Base-by-base conservation (phyloP, 2,797 vertebrate genomes). In the Trichosurus vulpecula region DNA sequence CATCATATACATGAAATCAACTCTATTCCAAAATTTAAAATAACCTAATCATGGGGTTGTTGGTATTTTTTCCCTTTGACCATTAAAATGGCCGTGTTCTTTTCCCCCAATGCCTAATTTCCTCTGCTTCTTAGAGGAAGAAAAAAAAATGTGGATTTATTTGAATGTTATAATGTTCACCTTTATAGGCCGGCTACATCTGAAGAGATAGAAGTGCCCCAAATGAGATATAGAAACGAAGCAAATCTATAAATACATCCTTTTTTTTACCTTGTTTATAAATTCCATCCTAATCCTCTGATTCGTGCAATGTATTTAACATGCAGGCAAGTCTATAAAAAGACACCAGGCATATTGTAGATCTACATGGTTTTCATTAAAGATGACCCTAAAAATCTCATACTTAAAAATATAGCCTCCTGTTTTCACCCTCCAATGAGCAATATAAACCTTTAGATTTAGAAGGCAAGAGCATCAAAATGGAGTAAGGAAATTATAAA, bases 11-110 rank as follows among this genome's bases (percentile, higher is more conserved):
- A 93, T 52, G n/a, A 94, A 95, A 96, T 74, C 93, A 95, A 55
- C 91, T 61, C 90, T 95, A 97, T 96, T 96, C 95, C 96, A 95
- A 96, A 97, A 92, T 35, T 97, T 96, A 97, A 97, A 97, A 96
- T 94, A 94, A 91, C 55, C 90, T 54, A 90, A 74, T 96, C n/a
- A 35, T 95, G 89, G 90, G 92, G 95, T 57, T n/a, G 10, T 41
- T 92, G 58, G 66, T 92, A 41, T 93, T 58, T 54, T n/a, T 54
- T 51, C 57, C 52, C 93, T 96, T 53, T 53, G 91, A 94, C 95
- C 94, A 58, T 95, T 95, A 93, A 93, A 35, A 95, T 94, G 94
- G 56, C 93, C 87, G 1, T 81, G 57, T 9, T 93, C 91, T 90
- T 92, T 91, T 93, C 90, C 94, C 51, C 58, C 30, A 51, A 3